Evolutionary conservation across 2,888 invertebrate species (phyloP), one percentile per base, ranked within the genome.

Genomic region (Eupithecia subumbrata): DNA sequence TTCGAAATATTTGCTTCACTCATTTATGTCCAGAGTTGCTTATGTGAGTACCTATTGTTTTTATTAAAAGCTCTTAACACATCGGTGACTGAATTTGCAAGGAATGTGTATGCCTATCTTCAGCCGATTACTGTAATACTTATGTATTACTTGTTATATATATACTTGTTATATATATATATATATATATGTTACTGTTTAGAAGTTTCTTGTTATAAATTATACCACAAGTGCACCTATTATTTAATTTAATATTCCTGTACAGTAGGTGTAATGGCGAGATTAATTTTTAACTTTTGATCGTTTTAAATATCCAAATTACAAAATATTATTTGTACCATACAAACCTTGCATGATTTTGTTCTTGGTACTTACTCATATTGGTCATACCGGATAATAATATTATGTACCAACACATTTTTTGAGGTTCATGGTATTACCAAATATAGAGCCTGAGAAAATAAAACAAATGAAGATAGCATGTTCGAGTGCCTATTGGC

Each of bases 1-100:
- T 77, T 52, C 69, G 66, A 73, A 77, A 71, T 72, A 71, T 75
- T 75, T 77, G 69, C 73, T 56, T 71, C 30, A 71, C 69, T 73
- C 67, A 71, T 69, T 45, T 30, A 60, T 60, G 40, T 37, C 37
- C 40, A 67, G 12, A n/a, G 67, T 67, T 67, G n/a, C 67, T 37
- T 37, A 67, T n/a, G 18, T 43, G 43, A 16, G 34, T 30, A 30
- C 30, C 30, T 60, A 70, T 69, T 73, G 45, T 76, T 66, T 70
- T 22, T 60, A 45, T 30, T 63, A 37, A 22, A 71, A 60, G 22
- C 14, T 66, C 64, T 72, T 52, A 72, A 52, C 40, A 40, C 40
- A 68, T 68, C 43, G 37, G 9, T 67, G 18, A 67, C 66, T 34
- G 4, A n/a, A 34, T 66, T 66, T n/a, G 34, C 66, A 37, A 25